phyloP scores from a whole-genome alignment of 2,113 vertebrate species.

The Vidua chalybeata region DNA sequence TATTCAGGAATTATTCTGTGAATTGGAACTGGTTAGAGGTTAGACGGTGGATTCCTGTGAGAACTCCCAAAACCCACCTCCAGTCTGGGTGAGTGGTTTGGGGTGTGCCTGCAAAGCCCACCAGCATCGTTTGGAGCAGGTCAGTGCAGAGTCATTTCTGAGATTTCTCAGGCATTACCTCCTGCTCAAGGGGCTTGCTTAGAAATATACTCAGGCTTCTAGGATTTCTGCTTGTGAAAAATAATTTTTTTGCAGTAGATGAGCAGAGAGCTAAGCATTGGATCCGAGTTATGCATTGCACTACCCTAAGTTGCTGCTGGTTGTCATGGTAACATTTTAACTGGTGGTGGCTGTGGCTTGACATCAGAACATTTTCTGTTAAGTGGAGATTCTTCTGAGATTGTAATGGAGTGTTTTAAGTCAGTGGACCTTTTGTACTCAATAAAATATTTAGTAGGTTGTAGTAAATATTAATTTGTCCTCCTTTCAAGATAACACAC shows the following conservation, averaged over 20 bases:
- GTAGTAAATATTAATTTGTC: slow-evolving; percentile 48
- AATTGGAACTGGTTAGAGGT: background rate
- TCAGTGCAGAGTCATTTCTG: background rate
- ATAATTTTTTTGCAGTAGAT: background rate
- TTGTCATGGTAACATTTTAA: slow-evolving; percentile 56
- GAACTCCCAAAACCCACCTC: background rate
- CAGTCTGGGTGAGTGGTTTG: background rate
- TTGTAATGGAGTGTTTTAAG: slow-evolving; percentile 24
- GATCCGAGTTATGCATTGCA: background rate
- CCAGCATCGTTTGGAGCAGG: background rate
- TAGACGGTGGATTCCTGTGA: background rate
- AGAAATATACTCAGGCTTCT: background rate
- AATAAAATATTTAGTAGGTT: slow-evolving; percentile 50
- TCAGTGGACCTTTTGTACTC: slow-evolving; percentile 13
- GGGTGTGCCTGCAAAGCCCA: background rate
- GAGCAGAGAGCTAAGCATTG: background rate
- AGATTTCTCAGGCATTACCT: background rate
- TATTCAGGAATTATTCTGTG: background rate
- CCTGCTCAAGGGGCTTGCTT: background rate
- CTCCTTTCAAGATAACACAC: slow-evolving; percentile 25
- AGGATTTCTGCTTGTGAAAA: background rate
- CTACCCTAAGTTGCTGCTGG: background rate
- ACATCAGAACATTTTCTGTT: background rate
- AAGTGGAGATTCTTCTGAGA: slow-evolving; percentile 1
- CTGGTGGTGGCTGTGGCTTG: slow-evolving; percentile 34